These are phyloP conservation scores for Coregonus clupeaformis DNA, from an alignment of 2,113 vertebrate species.

Conservation along the genomic window DNA sequence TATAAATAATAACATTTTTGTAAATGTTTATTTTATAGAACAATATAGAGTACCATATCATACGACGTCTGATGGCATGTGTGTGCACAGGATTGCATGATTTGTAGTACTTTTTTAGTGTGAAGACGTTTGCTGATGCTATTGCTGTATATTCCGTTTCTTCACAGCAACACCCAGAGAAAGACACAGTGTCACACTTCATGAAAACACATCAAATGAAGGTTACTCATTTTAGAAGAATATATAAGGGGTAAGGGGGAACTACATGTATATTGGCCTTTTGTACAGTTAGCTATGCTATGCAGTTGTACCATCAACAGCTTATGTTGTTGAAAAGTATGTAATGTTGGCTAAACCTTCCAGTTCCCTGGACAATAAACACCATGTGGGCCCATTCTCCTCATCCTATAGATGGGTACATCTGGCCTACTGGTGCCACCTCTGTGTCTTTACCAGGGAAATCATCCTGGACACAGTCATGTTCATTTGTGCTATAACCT, in stretches of 20 bases:
- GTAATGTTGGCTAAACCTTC: too few relatives aligned
- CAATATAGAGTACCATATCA: conserved; percentile 48
- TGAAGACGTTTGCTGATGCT: conserved; percentile 44
- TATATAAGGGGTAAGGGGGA: conserved; percentile 2
- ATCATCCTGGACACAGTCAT: background rate
- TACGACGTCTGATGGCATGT: conserved; percentile 49
- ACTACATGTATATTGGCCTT: background rate
- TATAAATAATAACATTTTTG: conserved; percentile 31
- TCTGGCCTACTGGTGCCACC: background rate
- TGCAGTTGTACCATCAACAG: background rate
- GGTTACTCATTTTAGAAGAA: conserved; percentile 18
- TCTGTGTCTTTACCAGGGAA: background rate
- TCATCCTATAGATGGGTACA: background rate
- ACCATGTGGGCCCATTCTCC: background rate
- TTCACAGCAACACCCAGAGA: conserved; percentile 49
- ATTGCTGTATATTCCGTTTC: conserved; percentile 35
- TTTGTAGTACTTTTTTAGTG: conserved; percentile 32
- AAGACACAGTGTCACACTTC: conserved; percentile 61
- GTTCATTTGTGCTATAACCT: background rate
- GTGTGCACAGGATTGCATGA: conserved; percentile 52
- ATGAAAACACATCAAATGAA: conserved; percentile 65
- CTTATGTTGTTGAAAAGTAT: background rate
- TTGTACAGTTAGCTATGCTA: background rate
- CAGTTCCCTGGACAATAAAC: background rate
- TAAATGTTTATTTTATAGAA: conserved; percentile 56